Base-by-base conservation (phyloP, 2,888 invertebrate species). In the Lapara coniferarum region DNA sequence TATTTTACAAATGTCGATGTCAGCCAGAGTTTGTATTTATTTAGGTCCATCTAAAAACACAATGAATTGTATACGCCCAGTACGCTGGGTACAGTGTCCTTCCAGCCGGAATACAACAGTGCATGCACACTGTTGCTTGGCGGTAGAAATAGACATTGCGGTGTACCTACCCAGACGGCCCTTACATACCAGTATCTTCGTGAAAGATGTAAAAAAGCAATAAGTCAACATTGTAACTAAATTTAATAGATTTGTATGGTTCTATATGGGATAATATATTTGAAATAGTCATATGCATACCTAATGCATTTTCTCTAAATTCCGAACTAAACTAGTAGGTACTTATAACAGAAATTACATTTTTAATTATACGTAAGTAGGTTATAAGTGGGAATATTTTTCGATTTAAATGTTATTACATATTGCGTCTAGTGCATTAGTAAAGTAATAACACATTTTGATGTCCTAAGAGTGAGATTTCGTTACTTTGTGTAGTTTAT, bases 381-480 rank as follows among this genome's bases (percentile, higher is more conserved):
- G n/a, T 16, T 8, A 6, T 55, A 13, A 10, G 19, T 46, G 58
- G 63, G 67, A 63, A 53, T 57, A 57, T 57, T 49, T 67, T 46
- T 44, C 56, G 46, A 67, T 58, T 57, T 58, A 52, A 58, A 51
- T 51, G 46, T 56, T 16, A 56, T 56, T 19, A 55, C 37, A 7
- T 37, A 57, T 49, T 68, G 44, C 59, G 58, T 68, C 51, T 52
- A 68, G 68, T 59, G n/a, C 44, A n/a, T 55, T 30, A 53, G 16
- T 19, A 16, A 3, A 51, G n/a, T 59, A 59, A 19, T 58, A 66
- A 63, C 49, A 71, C 74, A 76, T 74, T 69, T 55, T 7, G 71
- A 76, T 81, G 79, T 81, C 80, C 79, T 75, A 80, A 74, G 84
- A 87, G 87, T 87, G 85, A 87, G 83, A 84, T 19, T 68, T 68